phyloP scores from a whole-genome alignment of 2,113 vertebrate genomes.

The Arizona elegans region DNA sequence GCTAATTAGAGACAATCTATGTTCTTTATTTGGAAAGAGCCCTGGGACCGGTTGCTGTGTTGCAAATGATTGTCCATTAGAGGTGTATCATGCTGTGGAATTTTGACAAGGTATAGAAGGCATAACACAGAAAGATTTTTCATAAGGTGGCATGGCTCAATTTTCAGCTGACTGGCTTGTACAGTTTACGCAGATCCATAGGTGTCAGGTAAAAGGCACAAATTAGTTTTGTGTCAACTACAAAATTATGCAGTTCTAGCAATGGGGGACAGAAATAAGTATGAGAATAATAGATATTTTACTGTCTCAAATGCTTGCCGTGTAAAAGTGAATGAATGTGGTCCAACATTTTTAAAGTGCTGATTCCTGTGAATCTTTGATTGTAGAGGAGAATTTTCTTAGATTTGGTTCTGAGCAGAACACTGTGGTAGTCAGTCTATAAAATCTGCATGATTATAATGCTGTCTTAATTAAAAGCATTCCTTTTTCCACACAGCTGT shows the following conservation, averaged over 20 bases:
- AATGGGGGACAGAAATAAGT: background rate
- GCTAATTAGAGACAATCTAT: background rate
- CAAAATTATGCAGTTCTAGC: background rate
- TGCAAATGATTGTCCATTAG: background rate
- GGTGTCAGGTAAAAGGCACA: background rate
- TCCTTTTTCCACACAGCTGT: slow-evolving; percentile 1
- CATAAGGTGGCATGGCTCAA: background rate
- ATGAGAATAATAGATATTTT: background rate
- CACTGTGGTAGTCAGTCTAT: background rate
- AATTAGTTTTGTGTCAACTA: background rate
- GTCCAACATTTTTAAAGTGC: background rate
- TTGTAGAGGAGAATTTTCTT: background rate
- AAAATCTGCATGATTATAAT: background rate
- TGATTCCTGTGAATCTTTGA: slow-evolving; percentile 9
- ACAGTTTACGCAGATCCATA: background rate
- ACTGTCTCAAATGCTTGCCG: background rate
- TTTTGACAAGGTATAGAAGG: background rate
- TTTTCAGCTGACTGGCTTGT: background rate
- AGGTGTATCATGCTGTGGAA: background rate
- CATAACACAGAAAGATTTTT: background rate
- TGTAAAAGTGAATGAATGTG: background rate
- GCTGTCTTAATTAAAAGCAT: background rate
- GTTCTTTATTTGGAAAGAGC: background rate
- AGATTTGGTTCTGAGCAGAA: background rate
- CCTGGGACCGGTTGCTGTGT: background rate